phyloP scores from a whole-genome alignment of 2,797 vertebrate genomes.

The Halcyon badia region DNA sequence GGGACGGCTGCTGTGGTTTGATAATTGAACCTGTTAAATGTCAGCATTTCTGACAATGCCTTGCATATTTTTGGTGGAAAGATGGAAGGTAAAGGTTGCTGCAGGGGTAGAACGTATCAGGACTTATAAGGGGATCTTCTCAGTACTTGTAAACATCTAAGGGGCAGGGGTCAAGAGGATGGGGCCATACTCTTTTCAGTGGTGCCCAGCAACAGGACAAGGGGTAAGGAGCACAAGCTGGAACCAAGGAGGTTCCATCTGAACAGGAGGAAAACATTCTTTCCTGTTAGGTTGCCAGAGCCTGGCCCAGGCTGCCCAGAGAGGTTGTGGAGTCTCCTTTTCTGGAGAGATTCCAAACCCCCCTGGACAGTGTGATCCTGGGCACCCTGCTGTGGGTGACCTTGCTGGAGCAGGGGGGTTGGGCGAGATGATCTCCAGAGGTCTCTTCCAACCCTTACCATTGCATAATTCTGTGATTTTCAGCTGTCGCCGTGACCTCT shows the following conservation, averaged over 20 bases:
- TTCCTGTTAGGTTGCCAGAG: neutral
- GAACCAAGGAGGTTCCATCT: neutral
- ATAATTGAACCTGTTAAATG: neutral
- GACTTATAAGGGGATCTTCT: neutral
- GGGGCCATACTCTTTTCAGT: neutral
- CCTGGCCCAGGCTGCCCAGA: neutral
- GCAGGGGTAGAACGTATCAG: neutral
- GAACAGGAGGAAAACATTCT: neutral
- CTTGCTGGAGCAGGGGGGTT: neutral
- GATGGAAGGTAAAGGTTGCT: neutral
- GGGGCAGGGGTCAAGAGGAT: neutral
- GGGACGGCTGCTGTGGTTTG: neutral
- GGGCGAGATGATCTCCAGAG: neutral
- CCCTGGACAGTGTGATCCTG: neutral
- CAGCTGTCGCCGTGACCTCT: neutral
- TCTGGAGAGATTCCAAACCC: neutral
- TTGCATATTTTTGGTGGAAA: neutral
- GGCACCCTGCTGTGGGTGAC: neutral
- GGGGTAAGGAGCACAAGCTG: neutral
- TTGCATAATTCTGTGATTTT: neutral
- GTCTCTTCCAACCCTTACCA: neutral
- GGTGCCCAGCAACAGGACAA: neutral
- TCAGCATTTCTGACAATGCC: neutral
- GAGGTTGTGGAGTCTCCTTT: neutral
- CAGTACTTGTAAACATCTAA: neutral